Evolutionary conservation across 2,888 invertebrate genomes (phyloP).

Genomic region (Galeruca laticollis): DNA sequence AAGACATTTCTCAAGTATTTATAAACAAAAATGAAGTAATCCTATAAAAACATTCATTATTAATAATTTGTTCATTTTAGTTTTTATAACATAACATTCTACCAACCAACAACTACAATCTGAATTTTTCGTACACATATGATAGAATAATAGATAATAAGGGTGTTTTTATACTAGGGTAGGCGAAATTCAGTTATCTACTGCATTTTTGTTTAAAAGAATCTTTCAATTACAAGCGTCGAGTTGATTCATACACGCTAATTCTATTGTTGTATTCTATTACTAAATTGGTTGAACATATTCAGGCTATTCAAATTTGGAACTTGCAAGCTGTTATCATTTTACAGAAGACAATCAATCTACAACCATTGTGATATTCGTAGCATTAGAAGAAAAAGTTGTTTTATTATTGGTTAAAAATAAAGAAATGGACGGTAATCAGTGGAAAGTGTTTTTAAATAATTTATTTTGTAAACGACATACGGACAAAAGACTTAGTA

Average conservation of each 20-base stretch:
- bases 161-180: too few relatives aligned
- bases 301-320: neutral
- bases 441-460: conserved; percentile 1
- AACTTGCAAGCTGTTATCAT: neutral
- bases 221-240: neutral
- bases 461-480: neutral
- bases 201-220: neutral
- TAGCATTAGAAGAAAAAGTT: conserved; percentile 1
- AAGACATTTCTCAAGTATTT: too few relatives aligned
- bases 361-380: neutral
- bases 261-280: neutral
- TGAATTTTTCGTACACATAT: too few relatives aligned
- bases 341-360: neutral
- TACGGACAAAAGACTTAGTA: neutral
- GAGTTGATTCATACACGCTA: neutral
- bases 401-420: neutral
- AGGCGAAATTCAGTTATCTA: too few relatives aligned
- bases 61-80: too few relatives aligned
- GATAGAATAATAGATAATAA: too few relatives aligned
- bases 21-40: too few relatives aligned
- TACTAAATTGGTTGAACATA: neutral
- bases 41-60: too few relatives aligned
- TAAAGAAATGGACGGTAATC: neutral
- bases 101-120: too few relatives aligned
- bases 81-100: too few relatives aligned